Percentiles rank a stretch among this genome's conserved stretches.
Conservation (phyloP, 2,888 invertebrate species). For the Leucophora obtusa region DNA sequence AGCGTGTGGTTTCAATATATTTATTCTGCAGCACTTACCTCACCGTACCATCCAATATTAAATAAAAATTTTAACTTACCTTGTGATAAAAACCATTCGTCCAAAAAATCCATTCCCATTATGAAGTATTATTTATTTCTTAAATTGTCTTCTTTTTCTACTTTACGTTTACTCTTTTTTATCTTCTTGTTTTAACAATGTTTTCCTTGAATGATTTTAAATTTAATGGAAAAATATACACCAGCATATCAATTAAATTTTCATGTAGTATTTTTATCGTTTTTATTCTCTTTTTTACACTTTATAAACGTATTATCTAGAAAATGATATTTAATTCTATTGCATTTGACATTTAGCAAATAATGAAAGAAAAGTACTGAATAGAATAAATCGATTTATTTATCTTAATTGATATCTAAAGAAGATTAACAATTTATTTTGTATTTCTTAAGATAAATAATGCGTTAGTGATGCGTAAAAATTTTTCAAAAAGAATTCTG, state of each 20-base stretch:
- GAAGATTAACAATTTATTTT: neutral
- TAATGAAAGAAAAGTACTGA: conserved; percentile 26
- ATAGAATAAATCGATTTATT: conserved; percentile 42
- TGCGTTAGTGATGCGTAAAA: conserved; percentile 1
- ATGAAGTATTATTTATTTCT: conserved; percentile 9
- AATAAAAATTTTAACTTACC: conserved; percentile 71
- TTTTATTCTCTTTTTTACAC: conserved; percentile 7
- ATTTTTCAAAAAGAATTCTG: neutral
- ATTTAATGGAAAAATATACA: conserved; percentile 33
- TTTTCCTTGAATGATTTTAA: conserved; percentile 34
- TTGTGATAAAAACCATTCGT: conserved; percentile 78
- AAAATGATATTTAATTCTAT: conserved; percentile 12
- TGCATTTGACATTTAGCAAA: conserved; percentile 41
- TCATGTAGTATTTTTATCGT: conserved; percentile 12
- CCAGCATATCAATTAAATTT: conserved; percentile 36
- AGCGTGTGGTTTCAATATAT: neutral
- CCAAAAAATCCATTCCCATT: conserved; percentile 75
- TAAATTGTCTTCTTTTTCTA: neutral
- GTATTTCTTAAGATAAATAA: neutral
- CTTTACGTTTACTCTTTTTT: conserved; percentile 13
- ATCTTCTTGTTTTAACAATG: conserved; percentile 26
- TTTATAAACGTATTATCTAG: conserved; percentile 19
- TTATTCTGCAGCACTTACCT: neutral
- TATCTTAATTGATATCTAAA: conserved; percentile 38
- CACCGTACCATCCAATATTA: neutral